Base-by-base conservation (phyloP, 2,797 vertebrate genomes). In the Chelidonichthys spinosus region DNA sequence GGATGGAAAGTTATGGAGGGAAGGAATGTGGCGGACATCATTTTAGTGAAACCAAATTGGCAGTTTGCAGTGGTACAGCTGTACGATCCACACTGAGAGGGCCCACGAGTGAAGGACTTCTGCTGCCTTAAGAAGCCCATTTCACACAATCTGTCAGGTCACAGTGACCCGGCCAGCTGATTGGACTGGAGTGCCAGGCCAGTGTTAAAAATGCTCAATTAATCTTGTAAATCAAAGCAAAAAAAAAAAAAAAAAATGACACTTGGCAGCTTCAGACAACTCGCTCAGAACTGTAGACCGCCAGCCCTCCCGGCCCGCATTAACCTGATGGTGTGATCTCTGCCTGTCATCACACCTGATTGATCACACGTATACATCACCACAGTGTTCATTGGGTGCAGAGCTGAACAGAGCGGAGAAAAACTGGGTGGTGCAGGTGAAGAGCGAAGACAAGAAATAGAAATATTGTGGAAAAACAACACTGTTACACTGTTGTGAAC, bases 21-120 rank as follows among this genome's bases (percentile, higher is more conserved):
- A 69, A 36, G 49, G 25, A 73, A 64, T 63, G 62, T 18, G 54
- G 63, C 55, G 64, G 78, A 78, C 74, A 76, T n/a, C 52, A 11
- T 17, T 60, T 13, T 37, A 5, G 42, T 15, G 40, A 47, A 69
- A 72, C 33, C 44, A 77, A 79, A 73, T 73, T 80, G 74, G 53
- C 74, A 79, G 77, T 81, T 81, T 79, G 63, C 61, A 47, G 49
- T 14, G 55, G 63, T 69, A 70, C 73, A 68, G 42, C 13, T 47
- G 44, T 65, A 63, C 75, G 77, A 47, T 68, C 42, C 42, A 47
- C 53, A 60, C 43, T 44, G 65, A 73, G 60, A 47, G 42, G 46
- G 37, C 33, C 35, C 32, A 68, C 44, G 60, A 53, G 71, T 53
- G 53, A 77, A 62, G 35, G 37, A 56, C 44, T 46, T 39, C 25